Base-by-base conservation (phyloP, 1,140 invertebrate species). In the Ceratina calcarata region DNA sequence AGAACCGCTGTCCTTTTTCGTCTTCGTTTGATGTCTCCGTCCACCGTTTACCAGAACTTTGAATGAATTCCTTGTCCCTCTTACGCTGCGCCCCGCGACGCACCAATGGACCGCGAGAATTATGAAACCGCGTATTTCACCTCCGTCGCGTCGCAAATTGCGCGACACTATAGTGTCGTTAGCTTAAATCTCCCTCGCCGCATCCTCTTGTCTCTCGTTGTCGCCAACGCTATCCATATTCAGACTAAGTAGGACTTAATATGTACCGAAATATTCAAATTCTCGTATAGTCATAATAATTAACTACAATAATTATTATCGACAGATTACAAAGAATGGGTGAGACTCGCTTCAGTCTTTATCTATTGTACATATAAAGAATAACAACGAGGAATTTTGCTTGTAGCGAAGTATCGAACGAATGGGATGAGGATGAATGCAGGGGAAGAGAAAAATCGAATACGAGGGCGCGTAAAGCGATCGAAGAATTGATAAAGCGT, bases 111-210 rank as follows among this genome's bases (percentile, higher is more conserved):
- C 72, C n/a, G 32, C n/a, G 70, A 80, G 81, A 84, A 83, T 83
- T 83, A 84, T 83, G 68, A 83, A 84, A 61, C 53, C 67, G 69
- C 67, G 55, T 67, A 75, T 83, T 75, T 71, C 62, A 70, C 51
- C 49, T 71, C 27, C 61, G 3, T 3, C 32, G n/a, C 61, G 3
- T 3, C 32, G n/a, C 55, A 22, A 71, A 20, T 57, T 70, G 27
- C 27, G 53, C 68, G n/a, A 20, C 53, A 8, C 27, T 37, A 13
- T 57, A 37, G 1, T 2, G 27, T 71, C 32, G 32, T 60, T 60
- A 32, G 22, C 20, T 71, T 10, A 7, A 71, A 37, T 45, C 55
- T 45, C 37, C 37, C 37, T 45, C 10, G 37, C 37, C 37, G 3
- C 37, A 0, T 45, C 37, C 37, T 45, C 37, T 45, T 37, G 32